Base-by-base conservation (phyloP, 1,140 invertebrate genomes). In the Monomorium pharaonis region DNA sequence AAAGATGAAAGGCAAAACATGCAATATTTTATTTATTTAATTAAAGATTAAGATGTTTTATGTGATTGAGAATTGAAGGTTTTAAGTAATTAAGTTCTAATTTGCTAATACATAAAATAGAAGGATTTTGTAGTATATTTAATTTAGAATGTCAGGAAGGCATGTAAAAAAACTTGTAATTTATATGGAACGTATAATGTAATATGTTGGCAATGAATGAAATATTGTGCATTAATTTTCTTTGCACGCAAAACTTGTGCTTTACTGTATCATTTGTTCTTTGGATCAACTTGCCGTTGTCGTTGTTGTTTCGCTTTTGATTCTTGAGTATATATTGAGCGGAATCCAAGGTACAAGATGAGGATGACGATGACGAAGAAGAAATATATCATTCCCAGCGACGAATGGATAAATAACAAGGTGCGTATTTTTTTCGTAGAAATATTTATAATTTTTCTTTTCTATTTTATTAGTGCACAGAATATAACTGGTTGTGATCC, bases 401-500 rank as follows among this genome's bases (percentile, higher is more conserved):
- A 33, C 44, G 27, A n/a, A 83, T 44, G 51, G 67, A 81, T 72
- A 76, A n/a, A 60, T 33, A 47, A 83, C 33, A 74, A 83, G 78
- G 78, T 83, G 37, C 67, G 78, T 83, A 83, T 83, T 83, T 58
- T 62, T 83, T 74, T 83, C 14, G 65, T 83, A 74, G 78, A 83
- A 58, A 44, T 24, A 24, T 67, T 24, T 16, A 4, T 72, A 72
- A 12, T 72, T 72, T 51, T 37, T 7, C 6, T 0, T 42, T 77
- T 54, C 21, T 80, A 54, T 2, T 24, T 74, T 74, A 16, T 42
- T 69, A 80, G 49, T 47, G 37, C 67, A 83, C 24, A 83, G 14
- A 74, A 12, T 72, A 27, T 72, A 58, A 83, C 21, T n/a, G 7
- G 21, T 33, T 47, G 51, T 4, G 30, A 54, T 27, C 30, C 21